Evolutionary conservation across 2,797 vertebrate species (phyloP).

Genomic region (Chromis chromis): DNA sequence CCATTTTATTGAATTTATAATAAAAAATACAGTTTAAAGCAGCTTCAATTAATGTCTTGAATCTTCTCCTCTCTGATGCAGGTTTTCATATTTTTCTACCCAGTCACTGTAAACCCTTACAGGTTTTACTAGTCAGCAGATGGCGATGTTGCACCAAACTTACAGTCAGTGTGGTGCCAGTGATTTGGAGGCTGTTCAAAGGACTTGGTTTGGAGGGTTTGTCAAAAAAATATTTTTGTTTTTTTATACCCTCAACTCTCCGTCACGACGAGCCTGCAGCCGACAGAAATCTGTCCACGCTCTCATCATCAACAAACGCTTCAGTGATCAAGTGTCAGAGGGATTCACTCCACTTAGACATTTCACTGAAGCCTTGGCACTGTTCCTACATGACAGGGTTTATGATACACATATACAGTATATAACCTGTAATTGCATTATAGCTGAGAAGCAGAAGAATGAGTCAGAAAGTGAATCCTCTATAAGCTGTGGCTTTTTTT

Average conservation of each 20-base stretch:
- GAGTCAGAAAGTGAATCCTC: slow-evolving; percentile 35
- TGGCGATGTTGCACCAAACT: slow-evolving; percentile 67
- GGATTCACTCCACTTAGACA: slow-evolving; percentile 18
- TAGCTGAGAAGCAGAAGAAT: slow-evolving; percentile 21
- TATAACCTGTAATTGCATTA: slow-evolving; percentile 42
- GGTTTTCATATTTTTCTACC: neutral
- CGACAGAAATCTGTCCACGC: slow-evolving; percentile 34
- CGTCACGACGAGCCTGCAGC: slow-evolving; percentile 45
- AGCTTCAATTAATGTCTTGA: neutral
- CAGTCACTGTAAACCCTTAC: neutral
- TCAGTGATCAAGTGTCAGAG: slow-evolving; percentile 22
- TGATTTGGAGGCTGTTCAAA: slow-evolving; percentile 31
- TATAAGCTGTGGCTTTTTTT: slow-evolving; percentile 29
- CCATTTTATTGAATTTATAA: neutral
- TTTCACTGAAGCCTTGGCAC: neutral
- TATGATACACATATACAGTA: neutral
- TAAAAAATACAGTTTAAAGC: neutral
- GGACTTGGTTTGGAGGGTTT: slow-evolving; percentile 19
- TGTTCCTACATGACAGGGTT: slow-evolving; percentile 5
- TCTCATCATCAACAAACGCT: slow-evolving; percentile 32
- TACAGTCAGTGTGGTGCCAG: neutral
- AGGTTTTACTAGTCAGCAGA: slow-evolving; percentile 61
- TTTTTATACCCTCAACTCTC: neutral
- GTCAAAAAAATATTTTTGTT: neutral
- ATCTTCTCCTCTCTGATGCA: neutral